Base-by-base conservation (phyloP, 2,797 vertebrate genomes). In the Pempheris klunzingeri region DNA sequence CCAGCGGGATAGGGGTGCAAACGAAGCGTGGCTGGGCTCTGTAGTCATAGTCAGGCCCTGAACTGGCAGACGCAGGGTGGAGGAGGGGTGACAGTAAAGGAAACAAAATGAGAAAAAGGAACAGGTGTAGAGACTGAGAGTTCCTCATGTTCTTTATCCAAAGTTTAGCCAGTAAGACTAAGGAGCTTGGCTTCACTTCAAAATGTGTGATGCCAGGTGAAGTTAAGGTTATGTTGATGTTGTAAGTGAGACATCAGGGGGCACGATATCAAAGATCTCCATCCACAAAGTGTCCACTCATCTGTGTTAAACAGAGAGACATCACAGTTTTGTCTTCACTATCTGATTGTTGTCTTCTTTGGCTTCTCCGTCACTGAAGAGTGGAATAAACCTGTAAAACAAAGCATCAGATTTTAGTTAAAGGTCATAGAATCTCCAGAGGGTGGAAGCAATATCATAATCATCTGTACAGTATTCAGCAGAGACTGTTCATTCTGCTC, bases 1-100 rank as follows among this genome's bases (percentile, higher is more conserved):
- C 93, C 18, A 83, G 52, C 0, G 96, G 95, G 66, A 96, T 77
- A 0, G 96, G 96, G 44, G 93, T 94, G 79, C 96, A 97, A 30
- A 97, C 78, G 53, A 97, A 97, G 49, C 95, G 95, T 1, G 95
- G 94, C 47, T 94, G 92, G 10, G 88, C 49, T 28, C 82, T 77
- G 1, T 78, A 87, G 59, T 88, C 88, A 47, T 90, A 85, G 67
- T 92, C 90, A 3, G 87, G 67, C 39, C 90, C 92, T 3, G 89
- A 86, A 38, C 63, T 87, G 57, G 81, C 78, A 30, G 72, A 44
- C 1, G 77, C 68, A n/a, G 61, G 57, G 32, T 46, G 64, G 53
- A 87, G 38, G 58, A 86, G 71, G 39, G 86, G 71, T 30, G 72
- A 69, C n/a, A 89, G 36, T 28, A 89, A 52, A 67, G 18, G 73